Conservation (phyloP, 2,888 invertebrate genomes). For the Notodromas monacha region DNA sequence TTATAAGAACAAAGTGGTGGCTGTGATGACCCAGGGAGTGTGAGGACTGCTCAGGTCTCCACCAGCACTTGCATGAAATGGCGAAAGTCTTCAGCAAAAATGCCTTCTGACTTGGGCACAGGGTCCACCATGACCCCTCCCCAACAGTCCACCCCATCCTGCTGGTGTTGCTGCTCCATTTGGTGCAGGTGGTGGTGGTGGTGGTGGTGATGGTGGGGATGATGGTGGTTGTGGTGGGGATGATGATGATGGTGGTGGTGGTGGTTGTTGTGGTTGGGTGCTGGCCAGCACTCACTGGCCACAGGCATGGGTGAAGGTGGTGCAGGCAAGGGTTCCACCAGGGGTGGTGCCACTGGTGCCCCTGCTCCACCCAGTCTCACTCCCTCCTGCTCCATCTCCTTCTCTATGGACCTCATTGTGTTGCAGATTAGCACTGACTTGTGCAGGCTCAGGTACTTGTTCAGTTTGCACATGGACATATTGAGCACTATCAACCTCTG, state of each 20-base stretch:
- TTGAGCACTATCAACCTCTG: conserved; percentile 58
- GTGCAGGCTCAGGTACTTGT: conserved; percentile 45
- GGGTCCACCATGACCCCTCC: conserved; percentile 7
- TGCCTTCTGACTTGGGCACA: background rate
- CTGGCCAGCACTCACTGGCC: too few relatives aligned
- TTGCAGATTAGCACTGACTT: conserved; percentile 75
- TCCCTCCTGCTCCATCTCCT: conserved; percentile 39
- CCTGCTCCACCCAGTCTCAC: conserved; percentile 17
- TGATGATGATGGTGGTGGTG: too few relatives aligned
- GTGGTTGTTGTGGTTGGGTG: too few relatives aligned
- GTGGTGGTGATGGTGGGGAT: background rate
- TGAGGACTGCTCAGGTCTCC: background rate
- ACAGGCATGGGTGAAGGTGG: too few relatives aligned
- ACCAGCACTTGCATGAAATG: background rate
- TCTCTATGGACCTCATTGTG: conserved; percentile 52
- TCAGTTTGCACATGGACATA: conserved; percentile 63
- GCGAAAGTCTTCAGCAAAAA: background rate
- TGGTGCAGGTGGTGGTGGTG: background rate
- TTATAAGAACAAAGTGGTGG: too few relatives aligned
- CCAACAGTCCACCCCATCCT: background rate
- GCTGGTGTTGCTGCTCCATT: background rate
- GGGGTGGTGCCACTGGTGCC: too few relatives aligned
- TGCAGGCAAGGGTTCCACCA: too few relatives aligned
- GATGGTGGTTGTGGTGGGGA: background rate
- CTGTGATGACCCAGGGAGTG: background rate